Evolutionary conservation across 23 tunicate genomes (phyloP), one percentile per base, ranked within the genome.

Genomic region (Clavelina lepadiformis): DNA sequence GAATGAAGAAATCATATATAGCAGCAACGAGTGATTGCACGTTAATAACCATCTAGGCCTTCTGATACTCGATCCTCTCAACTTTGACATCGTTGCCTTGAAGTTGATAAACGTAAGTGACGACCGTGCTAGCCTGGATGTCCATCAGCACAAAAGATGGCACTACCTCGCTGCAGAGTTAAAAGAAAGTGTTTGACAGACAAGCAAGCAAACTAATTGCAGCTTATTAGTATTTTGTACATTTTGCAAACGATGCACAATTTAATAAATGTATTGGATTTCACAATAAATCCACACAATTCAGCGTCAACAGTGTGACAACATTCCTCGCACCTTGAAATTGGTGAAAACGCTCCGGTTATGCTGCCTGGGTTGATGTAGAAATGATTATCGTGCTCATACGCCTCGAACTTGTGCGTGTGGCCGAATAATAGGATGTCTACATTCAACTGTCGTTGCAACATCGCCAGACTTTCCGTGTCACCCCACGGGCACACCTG

Each of bases 331-430:
- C 41, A 80, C 86, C 80, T 66, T 58, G 86, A 66, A 7, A 73
- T 57, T 5, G 96, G 96, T 29, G 96, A 88, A 68, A 66, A 91
- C 0, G 98, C 81, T 2, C 98, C 98, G 3, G 98, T 91, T 4
- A 91, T 78, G 67, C 92, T 82, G 25, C 98, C 98, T 29, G 98
- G 98, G 65, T 91, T 91, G 50, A 91, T 82, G 60, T 82, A 91
- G 46, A 82, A 91, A 33, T 82, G 76, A 26, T 71, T 72, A 47
- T 91, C 98, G 45, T 82, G 92, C 58, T 91, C 98, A 55, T 91
- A 83, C 18, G 85, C 98, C 51, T 91, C 86, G 68, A 77, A 82
- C 63, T 91, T 91, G 38, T 93, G 98, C 2, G 98, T 93, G 63
- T 84, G 94, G 31, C 98, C 98, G 69, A 67, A 87, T 19, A 93